Base-by-base conservation (phyloP, 2,113 vertebrate species). In the Spheniscus mendiculus region DNA sequence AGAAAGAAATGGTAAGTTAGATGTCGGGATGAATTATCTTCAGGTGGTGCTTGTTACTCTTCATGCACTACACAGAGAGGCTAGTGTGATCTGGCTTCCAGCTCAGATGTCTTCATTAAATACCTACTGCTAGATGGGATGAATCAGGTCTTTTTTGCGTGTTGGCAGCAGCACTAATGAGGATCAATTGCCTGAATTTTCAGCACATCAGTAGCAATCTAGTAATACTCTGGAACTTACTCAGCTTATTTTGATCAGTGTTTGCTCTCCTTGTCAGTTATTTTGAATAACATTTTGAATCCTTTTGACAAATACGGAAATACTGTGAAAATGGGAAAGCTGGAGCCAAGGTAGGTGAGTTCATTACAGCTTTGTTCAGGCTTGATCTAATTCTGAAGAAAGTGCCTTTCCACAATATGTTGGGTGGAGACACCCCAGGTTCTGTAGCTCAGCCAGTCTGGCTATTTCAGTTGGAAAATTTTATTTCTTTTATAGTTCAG, bases 321-420 rank as follows among this genome's bases (percentile, higher is more conserved):
- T 38, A 53, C 40, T 58, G 45, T 91, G 67, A 86, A 65, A 80
- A 49, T 79, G 38, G 53, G 47, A 84, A 91, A 76, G 10, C 78
- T 97, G 62, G n/a, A 94, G 59, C 78, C 36, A 80, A 70, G 20
- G 49, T 40, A 61, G 44, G 32, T 90, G 82, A 91, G 66, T 70
- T 94, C 66, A 77, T 80, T 94, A 27, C 55, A 80, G 53, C 53
- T 85, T 93, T 92, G 74, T 87, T 93, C 82, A 93, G 73, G 34
- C 78, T 95, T 95, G 62, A 83, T 76, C 22, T 84, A 63, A 71
- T 52, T 56, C 56, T 91, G 78, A 91, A 85, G 56, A 25, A 58
- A 91, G 45, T 71, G 63, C 22, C 70, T 94, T 93, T 93, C 61
- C 53, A 87, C 65, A 53, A 69, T 77, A 56, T 21, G 23, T 18